These are phyloP conservation scores for Phaethornis superciliosus DNA, from an alignment of 2,113 vertebrate genomes.

Conservation along the genomic window DNA sequence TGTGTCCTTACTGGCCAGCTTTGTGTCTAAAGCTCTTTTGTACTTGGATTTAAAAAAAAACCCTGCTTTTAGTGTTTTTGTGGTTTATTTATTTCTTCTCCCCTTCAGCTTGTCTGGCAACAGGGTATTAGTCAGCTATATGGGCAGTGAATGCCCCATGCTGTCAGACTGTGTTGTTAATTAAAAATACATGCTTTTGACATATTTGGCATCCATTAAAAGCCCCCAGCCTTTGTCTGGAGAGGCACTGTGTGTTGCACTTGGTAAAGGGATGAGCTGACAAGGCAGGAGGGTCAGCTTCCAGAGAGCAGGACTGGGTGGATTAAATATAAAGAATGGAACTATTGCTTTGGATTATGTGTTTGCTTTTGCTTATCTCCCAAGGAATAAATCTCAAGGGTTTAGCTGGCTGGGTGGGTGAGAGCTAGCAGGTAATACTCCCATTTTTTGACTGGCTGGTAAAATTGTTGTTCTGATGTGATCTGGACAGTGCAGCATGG, in stretches of 20 bases:
- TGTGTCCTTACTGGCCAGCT: neutral
- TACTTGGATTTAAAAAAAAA: neutral
- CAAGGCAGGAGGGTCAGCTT: neutral
- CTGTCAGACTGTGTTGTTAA: neutral
- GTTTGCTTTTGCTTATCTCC: neutral
- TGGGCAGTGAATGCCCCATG: neutral
- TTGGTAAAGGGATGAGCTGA: neutral
- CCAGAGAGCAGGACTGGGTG: neutral
- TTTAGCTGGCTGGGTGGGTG: neutral
- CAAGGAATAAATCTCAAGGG: neutral
- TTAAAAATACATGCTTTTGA: neutral
- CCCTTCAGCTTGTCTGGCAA: constrained; percentile 12
- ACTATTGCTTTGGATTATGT: neutral
- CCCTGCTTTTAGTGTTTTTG: neutral
- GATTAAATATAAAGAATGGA: neutral
- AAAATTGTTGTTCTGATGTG: neutral
- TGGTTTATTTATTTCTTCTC: neutral
- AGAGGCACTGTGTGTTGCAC: neutral
- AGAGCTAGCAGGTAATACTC: neutral
- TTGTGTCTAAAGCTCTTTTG: neutral
- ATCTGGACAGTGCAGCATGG: neutral
- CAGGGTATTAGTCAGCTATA: constrained; percentile 26
- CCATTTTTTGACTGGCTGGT: neutral
- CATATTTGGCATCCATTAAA: neutral
- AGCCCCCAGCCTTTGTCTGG: neutral